Conservation (phyloP, 2,797 vertebrate species). For the Sebastes trivittatus region DNA sequence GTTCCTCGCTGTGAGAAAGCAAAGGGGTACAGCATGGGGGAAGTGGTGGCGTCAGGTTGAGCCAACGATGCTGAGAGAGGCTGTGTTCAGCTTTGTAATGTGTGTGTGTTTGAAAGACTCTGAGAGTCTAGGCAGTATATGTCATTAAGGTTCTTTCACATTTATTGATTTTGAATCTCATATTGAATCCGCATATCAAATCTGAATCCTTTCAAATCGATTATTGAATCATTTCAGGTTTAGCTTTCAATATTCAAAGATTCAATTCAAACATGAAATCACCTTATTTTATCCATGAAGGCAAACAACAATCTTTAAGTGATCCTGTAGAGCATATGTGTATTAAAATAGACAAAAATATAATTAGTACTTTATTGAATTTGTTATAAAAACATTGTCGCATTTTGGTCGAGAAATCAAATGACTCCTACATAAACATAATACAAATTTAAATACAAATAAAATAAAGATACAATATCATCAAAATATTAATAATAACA, state of each 20-base stretch:
- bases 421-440: no score
- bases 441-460: no score
- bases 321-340: no score
- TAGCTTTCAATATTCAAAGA: background rate
- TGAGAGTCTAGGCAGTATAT: background rate
- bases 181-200: background rate
- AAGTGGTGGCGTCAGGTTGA: conserved; percentile 11
- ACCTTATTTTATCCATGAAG: background rate
- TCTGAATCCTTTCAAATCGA: background rate
- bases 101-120: background rate
- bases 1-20: conserved; percentile 44
- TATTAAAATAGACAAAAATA: background rate
- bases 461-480: no score
- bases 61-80: background rate
- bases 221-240: background rate
- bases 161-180: background rate
- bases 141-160: background rate
- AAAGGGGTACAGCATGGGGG: background rate
- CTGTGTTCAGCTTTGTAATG: background rate
- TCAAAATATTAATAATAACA: no score
- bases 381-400: background rate
- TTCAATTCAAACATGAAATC: background rate
- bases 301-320: background rate
- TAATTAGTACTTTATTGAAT: background rate
- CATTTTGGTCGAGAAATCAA: background rate